Base-by-base conservation (phyloP, 2,797 vertebrate species). In the Chloroceryle inda region DNA sequence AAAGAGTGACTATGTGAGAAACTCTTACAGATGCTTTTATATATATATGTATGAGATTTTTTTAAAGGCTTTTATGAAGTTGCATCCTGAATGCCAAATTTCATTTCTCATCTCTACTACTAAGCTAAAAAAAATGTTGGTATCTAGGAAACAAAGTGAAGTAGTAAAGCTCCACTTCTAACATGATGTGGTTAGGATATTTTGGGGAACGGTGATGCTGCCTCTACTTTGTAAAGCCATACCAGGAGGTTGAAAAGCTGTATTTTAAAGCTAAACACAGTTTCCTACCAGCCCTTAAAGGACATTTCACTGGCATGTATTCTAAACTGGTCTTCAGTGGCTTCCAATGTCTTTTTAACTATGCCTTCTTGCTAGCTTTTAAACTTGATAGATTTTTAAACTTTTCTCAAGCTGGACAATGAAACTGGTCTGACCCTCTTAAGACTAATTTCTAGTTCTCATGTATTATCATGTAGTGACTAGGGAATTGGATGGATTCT, bases 61-160 rank as follows among this genome's bases (percentile, higher is more conserved):
- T 85, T 59, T 20, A 77, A 77, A 90, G 47, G 78, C 61, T 73
- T 91, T 76, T 87, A 56, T 84, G 69, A 91, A 96, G 50, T 64
- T 13, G 10, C 47, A 59, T 20, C 40, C 64, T 86, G 91, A 93
- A 92, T 82, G 75, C 90, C 78, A 93, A 77, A 92, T 89, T 95
- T 95, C 81, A 72, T 64, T 62, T 78, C 61, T 94, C 27, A 33
- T 93, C 83, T 87, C 87, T 94, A 94, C 88, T 95, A 90, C 88
- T 84, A 95, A 93, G 74, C 84, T 91, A 96, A 94, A 89, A 94
- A 89, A 94, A 71, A 13, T 73, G 40, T 53, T 0, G 8, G 93
- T 95, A 96, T 22, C 95, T 96, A 97, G 96, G 93, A 96, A 94
- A 96, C 96, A 93, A 96, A 95, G 49, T 23, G 27, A 89, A 80